Evolutionary conservation across 2,888 invertebrate genomes (phyloP).

Genomic region (Pediacus dermestoides): DNA sequence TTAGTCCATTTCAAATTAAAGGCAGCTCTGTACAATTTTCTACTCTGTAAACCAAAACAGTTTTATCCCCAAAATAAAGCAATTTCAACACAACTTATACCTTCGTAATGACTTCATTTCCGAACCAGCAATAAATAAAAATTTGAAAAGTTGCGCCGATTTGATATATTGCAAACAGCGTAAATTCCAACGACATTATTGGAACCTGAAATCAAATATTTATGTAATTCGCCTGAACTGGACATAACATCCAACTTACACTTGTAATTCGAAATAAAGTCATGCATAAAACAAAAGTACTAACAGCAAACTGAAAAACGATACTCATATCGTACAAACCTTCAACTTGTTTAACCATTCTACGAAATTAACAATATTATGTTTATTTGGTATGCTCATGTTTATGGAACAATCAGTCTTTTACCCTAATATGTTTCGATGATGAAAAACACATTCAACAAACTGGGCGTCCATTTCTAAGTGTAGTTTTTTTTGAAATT

Average conservation of each 20-base stretch:
- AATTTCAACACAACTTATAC: neutral
- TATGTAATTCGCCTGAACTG: neutral
- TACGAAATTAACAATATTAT: no score
- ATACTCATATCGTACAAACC: slow-evolving; percentile 6
- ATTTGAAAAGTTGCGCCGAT: neutral
- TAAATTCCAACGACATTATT: neutral
- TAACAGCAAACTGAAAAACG: slow-evolving; percentile 2
- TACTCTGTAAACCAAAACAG: neutral
- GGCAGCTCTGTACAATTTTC: neutral
- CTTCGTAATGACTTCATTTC: slow-evolving; percentile 5
- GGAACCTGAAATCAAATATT: neutral
- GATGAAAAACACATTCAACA: neutral
- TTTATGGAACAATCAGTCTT: no score
- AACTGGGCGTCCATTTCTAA: slow-evolving; percentile 7
- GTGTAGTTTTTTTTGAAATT: neutral
- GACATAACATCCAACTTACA: neutral
- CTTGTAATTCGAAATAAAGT: slow-evolving; percentile 1
- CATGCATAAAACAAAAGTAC: neutral
- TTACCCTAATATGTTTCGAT: neutral
- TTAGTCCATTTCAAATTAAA: neutral
- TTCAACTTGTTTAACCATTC: slow-evolving; percentile 4
- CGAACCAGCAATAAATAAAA: slow-evolving; percentile 5
- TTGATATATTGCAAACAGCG: neutral
- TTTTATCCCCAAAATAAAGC: neutral
- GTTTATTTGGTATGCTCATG: no score